Evolutionary conservation across 2,797 vertebrate species (phyloP), one percentile per base, ranked within the genome.

Genomic region (Syngnathus acus): DNA sequence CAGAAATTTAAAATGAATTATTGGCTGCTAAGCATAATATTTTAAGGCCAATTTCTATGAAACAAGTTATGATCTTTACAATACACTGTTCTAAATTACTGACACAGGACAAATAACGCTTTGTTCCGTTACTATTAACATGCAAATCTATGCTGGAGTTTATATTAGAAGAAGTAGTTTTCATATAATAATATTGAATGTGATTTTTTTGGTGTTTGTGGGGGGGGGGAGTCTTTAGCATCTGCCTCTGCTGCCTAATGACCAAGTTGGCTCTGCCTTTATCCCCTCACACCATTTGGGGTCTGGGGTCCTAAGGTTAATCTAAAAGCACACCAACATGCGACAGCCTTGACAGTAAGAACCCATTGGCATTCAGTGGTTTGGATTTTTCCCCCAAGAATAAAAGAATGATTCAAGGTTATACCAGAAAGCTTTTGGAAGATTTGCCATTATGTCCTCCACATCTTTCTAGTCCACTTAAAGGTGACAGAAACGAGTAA

Each of bases 401-500:
- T 42, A 42, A 42, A 42, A 1, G 9, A 42, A 42, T 42, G 9
- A 2, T 50, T 19, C 11, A 66, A 73, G 60, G 72, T 64, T 63
- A 55, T 57, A 69, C 70, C 70, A 70, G 38, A 72, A 81, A 76
- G 71, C 62, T 62, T 78, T 72, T 63, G 39, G 23, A 73, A 72
- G 58, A 69, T 72, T 69, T 48, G 47, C 67, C 61, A 63, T 68
- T 71, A 51, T 68, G 51, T 43, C 68, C 63, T 71, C 45, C 40
- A 11, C 4, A n/a, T 61, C 59, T 74, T 76, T 76, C 40, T 63
- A 72, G 82, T 72, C 63, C 68, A 81, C 68, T 76, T 72, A 67
- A 68, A 65, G 19, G 55, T 47, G 62, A 51, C 26, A 67, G 57
- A 78, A 70, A 60, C 68, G 64, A 71, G 69, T 66, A 76, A 67